These are phyloP conservation scores for Sarcophaga carnaria DNA, from an alignment of 2,888 invertebrate species.

Conservation along the genomic window DNA sequence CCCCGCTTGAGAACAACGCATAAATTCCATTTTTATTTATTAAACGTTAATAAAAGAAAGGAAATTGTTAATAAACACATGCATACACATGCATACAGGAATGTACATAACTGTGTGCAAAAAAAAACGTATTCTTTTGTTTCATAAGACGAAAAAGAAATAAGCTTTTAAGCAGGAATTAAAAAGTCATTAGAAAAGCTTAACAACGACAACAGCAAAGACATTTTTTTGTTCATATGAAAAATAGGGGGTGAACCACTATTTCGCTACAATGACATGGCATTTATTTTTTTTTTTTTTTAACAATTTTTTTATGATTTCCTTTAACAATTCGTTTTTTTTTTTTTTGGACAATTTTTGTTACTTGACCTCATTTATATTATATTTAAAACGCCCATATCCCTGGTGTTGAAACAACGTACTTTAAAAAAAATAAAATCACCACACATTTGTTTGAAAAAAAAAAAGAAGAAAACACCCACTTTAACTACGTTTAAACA, in stretches of 20 bases:
- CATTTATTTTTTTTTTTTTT: neutral
- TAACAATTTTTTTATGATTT: neutral
- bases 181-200: slow-evolving; percentile 54
- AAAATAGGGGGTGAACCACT: slow-evolving; percentile 18
- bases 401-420: neutral
- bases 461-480: slow-evolving; percentile 35
- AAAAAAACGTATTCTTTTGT: slow-evolving; percentile 8
- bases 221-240: neutral
- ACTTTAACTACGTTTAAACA: slow-evolving; percentile 45
- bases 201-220: slow-evolving; percentile 10
- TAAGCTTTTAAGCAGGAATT: slow-evolving; percentile 47
- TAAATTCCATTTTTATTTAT: too few species aligned
- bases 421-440: slow-evolving; percentile 11
- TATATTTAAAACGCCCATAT: slow-evolving; percentile 32
- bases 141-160: neutral
- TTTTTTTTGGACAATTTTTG: neutral
- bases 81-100: too few species aligned
- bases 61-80: neutral
- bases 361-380: slow-evolving; percentile 46
- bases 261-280: neutral
- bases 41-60: neutral
- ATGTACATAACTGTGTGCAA: neutral
- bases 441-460: neutral
- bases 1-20: too few species aligned
- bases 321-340: neutral